Conservation (phyloP, 2,888 invertebrate genomes). For the Drosophila percnosoma region DNA sequence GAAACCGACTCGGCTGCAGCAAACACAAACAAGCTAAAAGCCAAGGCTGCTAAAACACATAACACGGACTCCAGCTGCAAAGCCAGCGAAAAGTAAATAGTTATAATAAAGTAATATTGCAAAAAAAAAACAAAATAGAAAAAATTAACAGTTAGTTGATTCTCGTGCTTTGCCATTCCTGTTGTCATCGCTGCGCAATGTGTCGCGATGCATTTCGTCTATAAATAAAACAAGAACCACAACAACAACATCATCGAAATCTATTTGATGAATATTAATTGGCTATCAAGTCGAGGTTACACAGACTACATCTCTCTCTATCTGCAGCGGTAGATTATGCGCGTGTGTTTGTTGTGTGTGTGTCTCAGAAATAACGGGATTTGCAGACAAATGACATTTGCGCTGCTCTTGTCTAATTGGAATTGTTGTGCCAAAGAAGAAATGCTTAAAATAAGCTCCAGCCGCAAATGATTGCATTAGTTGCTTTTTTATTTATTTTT, state of each 20-base stretch:
- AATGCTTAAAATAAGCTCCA: constrained; percentile 52
- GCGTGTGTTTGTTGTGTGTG: constrained; percentile 27
- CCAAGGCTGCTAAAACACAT: constrained; percentile 38
- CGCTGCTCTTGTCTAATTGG: constrained; percentile 65
- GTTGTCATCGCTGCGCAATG: constrained; percentile 19
- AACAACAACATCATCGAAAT: constrained; percentile 55
- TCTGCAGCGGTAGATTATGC: constrained; percentile 11
- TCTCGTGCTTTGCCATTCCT: background rate
- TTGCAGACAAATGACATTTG: constrained; percentile 59
- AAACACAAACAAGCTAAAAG: constrained; percentile 55
- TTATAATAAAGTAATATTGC: constrained; percentile 16
- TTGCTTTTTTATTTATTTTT: constrained; percentile 43
- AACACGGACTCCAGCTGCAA: constrained; percentile 19
- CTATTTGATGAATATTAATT: constrained; percentile 77
- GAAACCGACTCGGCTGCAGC: constrained; percentile 62
- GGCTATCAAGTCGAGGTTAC: constrained; percentile 68
- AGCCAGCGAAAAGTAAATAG: constrained; percentile 17
- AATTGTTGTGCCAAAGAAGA: constrained; percentile 69
- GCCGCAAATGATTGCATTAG: constrained; percentile 75
- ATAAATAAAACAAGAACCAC: constrained; percentile 60
- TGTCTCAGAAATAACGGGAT: constrained; percentile 71
- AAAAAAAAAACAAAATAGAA: constrained; percentile 10
- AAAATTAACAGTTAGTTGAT: background rate
- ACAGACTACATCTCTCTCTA: constrained; percentile 24
- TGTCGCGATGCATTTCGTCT: constrained; percentile 48